These are phyloP conservation scores for Gavia stellata DNA, from an alignment of 2,113 vertebrate genomes.

Conservation along the genomic window DNA sequence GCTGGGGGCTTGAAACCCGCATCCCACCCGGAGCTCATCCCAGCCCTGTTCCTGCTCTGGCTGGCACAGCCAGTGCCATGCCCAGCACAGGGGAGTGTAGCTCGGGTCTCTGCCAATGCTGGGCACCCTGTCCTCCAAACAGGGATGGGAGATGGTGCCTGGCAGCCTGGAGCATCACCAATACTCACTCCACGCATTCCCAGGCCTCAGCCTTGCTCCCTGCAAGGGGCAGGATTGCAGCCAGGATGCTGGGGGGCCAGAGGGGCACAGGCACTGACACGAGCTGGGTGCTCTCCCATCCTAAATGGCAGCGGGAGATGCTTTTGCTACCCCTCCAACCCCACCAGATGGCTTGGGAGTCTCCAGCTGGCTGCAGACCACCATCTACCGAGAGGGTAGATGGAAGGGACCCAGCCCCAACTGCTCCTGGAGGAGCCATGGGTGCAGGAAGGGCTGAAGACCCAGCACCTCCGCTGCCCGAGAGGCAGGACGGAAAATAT, in stretches of 20 bases:
- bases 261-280: not conserved
- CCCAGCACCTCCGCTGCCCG: not conserved
- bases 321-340: not conserved
- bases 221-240: not conserved
- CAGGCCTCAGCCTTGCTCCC: not conserved
- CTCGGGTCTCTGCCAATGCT: not conserved
- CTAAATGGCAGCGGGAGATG: not conserved
- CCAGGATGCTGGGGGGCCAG: not conserved
- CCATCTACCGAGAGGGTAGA: not conserved
- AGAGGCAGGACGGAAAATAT: conserved; percentile 19
- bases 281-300: not conserved
- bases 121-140: not conserved
- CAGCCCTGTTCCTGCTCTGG: not conserved
- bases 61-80: not conserved
- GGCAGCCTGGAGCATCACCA: not conserved
- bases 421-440: not conserved
- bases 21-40: not conserved
- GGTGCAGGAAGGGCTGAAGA: not conserved
- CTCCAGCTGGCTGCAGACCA: not conserved
- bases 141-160: not conserved
- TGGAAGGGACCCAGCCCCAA: not conserved
- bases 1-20: not conserved
- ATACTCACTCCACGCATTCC: fast-evolving
- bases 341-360: not conserved
- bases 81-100: not conserved